phyloP scores from a whole-genome alignment of 2,888 invertebrate species.

The Poecilobothrus nobilitatus region DNA sequence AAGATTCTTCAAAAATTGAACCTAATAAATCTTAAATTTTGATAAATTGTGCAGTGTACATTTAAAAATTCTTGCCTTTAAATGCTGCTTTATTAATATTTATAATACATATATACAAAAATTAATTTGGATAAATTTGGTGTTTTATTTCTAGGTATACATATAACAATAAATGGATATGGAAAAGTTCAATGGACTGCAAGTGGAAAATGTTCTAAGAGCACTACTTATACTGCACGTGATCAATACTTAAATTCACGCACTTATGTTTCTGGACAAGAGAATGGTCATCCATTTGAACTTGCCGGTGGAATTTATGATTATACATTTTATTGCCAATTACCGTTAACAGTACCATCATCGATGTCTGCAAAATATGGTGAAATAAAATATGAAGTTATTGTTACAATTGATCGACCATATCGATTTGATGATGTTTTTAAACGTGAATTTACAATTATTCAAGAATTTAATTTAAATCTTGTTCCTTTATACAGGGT shows the following conservation, averaged over 20 bases:
- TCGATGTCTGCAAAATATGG: conserved; percentile 68
- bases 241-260: conserved; percentile 37
- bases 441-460: conserved; percentile 47
- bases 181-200: conserved; percentile 37
- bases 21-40: no score
- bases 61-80: no score
- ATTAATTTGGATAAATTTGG: no score
- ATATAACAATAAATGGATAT: conserved; percentile 37
- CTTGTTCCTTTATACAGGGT: conserved; percentile 58
- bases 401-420: conserved; percentile 68
- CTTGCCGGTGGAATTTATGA: conserved; percentile 53
- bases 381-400: conserved; percentile 66
- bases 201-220: conserved; percentile 29
- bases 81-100: no score
- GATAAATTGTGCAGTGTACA: no score
- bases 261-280: conserved; percentile 27
- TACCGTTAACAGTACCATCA: conserved; percentile 55
- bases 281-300: conserved; percentile 51
- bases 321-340: background rate
- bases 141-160: conserved; percentile 30
- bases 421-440: conserved; percentile 61
- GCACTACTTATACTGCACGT: conserved; percentile 31
- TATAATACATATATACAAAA: no score
- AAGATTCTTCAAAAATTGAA: no score
- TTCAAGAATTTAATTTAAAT: conserved; percentile 71